These are phyloP conservation scores for Tethya wilhelma DNA, from an alignment of 37 sponge, comb jelly and placozoan species.

Conservation along the genomic window DNA sequence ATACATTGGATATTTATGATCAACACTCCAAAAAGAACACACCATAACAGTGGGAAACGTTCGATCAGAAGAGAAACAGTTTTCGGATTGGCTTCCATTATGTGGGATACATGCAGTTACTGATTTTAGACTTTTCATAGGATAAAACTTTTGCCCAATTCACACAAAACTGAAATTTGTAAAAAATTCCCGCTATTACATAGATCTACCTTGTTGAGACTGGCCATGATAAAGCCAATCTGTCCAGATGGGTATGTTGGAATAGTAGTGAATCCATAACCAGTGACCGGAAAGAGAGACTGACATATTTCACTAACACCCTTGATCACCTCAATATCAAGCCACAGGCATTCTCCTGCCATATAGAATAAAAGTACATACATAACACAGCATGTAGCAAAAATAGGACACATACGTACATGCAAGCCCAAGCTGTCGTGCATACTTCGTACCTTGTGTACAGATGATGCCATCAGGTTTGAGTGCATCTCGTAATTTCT, in stretches of 20 bases:
- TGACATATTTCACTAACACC: slow-evolving; percentile 33
- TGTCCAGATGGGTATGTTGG: slow-evolving; percentile 88
- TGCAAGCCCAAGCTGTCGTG: no score
- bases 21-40: background rate
- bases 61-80: no score
- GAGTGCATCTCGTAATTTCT: slow-evolving; percentile 71
- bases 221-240: slow-evolving; percentile 79
- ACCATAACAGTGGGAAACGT: no score
- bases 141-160: no score
- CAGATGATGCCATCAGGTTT: slow-evolving; percentile 81
- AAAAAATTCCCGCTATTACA: background rate
- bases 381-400: background rate
- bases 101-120: no score
- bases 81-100: no score
- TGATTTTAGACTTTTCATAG: no score
- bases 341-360: slow-evolving; percentile 81
- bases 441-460: slow-evolving; percentile 81
- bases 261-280: slow-evolving; percentile 69
- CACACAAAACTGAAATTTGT: background rate
- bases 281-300: slow-evolving; percentile 71
- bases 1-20: background rate
- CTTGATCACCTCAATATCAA: slow-evolving; percentile 66
- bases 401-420: no score
- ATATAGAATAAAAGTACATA: background rate
- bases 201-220: slow-evolving; percentile 36